Evolutionary conservation across 2,113 vertebrate genomes (phyloP).

Genomic region (Nansenia antarctica): DNA sequence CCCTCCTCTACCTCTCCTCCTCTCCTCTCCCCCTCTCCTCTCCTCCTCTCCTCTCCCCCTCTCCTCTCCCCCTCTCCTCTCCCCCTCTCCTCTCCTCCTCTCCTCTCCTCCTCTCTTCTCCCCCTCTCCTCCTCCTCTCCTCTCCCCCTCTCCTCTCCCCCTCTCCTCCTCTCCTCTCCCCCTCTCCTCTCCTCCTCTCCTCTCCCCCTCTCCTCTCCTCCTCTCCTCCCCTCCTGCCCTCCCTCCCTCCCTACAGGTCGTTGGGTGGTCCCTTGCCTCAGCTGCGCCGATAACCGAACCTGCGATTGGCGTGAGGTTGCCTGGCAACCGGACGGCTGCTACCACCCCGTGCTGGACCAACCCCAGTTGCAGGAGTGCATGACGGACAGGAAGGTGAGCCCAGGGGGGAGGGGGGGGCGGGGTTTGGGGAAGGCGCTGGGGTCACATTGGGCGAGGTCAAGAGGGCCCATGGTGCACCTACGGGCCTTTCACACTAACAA

Average conservation of each 20-base stretch:
- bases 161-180: neutral
- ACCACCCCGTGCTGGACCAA: constrained; percentile 71
- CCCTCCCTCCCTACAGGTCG: constrained; percentile 73
- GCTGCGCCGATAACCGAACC: constrained; percentile 93
- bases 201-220: no score
- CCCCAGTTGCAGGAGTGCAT: constrained; percentile 84
- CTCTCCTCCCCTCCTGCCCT: no score
- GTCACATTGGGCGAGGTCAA: no score
- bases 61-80: neutral
- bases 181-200: neutral
- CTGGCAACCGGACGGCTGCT: constrained; percentile 88
- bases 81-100: no score
- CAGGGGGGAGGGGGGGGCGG: neutral
- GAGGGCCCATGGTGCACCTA: no score
- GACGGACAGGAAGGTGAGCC: constrained; percentile 82
- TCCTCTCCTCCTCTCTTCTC: no score
- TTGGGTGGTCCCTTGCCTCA: constrained; percentile 96
- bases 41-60: no score
- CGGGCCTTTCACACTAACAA: no score
- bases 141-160: no score
- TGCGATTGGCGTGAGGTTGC: constrained; percentile 94
- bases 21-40: neutral
- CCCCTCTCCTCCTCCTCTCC: no score
- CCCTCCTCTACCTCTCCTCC: no score
- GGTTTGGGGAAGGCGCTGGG: no score